Base-by-base conservation (phyloP, 2,113 vertebrate species). In the Gulo gulo region DNA sequence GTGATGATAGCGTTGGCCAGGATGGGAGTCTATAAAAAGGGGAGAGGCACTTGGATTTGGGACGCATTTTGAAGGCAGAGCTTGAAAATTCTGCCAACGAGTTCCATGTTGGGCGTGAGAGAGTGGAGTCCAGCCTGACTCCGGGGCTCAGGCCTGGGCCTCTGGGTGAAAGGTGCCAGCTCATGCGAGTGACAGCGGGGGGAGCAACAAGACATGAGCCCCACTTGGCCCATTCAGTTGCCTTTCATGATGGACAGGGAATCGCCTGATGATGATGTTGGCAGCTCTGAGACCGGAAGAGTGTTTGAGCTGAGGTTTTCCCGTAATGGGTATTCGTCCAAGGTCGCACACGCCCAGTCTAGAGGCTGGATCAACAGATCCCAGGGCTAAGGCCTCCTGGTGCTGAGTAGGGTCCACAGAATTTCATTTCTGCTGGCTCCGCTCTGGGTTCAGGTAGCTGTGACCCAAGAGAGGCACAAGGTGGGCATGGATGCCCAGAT, bases 251-350 rank as follows among this genome's bases (percentile, higher is more conserved):
- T 14, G 31, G 16, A 29, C 42, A 29, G n/a, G 45, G 67, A 18
- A 26, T 9, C 2, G 0, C 59, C 34, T 4, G 29, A 1, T 39
- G 36, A 10, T 36, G 50, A 45, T 7, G 10, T 12, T 20, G 0
- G 83, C 45, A 29, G 29, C 15, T 80, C 61, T 88, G 87, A 93
- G 61, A 39, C 55, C 1, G 11, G 82, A 80, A 59, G 63, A 9
- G 6, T 47, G 39, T 71, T 59, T 65, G 6, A 31, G 29, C 57
- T 55, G 71, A 90, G 39, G 39, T 91, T 52, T 94, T 52, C 36
- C 74, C 61, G 2, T 52, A 61, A 18, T 1, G 6, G 7, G 74
- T 78, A 67, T 45, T 61, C 81, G 57, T 71, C 36, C 24, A 13
- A 36, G 39, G 36, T 57, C 0, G 0, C 34, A 69, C 39, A 34